Evolutionary conservation across 1,140 invertebrate genomes (phyloP).

Genomic region (Proales similis): DNA sequence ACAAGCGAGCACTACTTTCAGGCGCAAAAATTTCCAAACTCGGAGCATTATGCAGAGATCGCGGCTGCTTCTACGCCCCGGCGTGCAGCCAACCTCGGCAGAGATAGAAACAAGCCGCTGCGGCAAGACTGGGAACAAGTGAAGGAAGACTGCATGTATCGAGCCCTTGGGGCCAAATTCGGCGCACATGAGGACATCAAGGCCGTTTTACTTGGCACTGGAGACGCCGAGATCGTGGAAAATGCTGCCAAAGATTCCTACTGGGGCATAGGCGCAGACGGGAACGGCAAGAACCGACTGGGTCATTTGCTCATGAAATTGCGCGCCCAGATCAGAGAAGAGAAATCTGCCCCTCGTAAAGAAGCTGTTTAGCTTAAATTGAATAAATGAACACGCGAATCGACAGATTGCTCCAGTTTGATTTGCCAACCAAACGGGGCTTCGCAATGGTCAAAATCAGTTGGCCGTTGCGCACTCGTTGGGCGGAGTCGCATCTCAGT

Average conservation of each 20-base stretch:
- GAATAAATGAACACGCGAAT: no score
- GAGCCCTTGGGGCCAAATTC: constrained; percentile 17
- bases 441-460: no score
- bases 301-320: not conserved
- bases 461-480: no score
- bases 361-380: no score
- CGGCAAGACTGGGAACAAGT: constrained; percentile 33
- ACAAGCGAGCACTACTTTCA: constrained; percentile 36
- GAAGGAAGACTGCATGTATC: constrained; percentile 17
- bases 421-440: no score
- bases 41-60: not conserved
- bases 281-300: constrained; percentile 13
- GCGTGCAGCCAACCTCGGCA: constrained; percentile 1
- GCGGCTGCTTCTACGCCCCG: not conserved
- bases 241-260: constrained; percentile 17
- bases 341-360: no score
- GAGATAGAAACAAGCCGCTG: constrained; percentile 2
- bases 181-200: constrained; percentile 5
- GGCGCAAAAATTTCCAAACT: constrained; percentile 16
- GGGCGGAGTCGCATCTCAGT: no score
- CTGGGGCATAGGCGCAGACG: constrained; percentile 18
- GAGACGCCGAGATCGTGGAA: constrained; percentile 11
- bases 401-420: no score
- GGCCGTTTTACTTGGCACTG: constrained; percentile 6
- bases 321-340: no score